Evolutionary conservation across 1,140 invertebrate genomes (phyloP).

Genomic region (Heliothis subflexa): DNA sequence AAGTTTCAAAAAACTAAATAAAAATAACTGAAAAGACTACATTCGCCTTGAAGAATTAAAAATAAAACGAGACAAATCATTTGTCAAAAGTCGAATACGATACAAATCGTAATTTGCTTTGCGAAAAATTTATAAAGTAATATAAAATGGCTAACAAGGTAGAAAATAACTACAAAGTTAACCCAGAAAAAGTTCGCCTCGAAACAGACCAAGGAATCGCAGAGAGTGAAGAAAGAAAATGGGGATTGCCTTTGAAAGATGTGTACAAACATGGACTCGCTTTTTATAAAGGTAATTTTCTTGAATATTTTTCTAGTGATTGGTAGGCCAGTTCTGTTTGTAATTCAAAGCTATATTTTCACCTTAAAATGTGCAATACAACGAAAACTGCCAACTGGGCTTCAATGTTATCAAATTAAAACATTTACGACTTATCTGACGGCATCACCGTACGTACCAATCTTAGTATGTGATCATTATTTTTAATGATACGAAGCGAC

Average conservation of each 20-base stretch:
- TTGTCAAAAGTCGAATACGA: constrained; percentile 37
- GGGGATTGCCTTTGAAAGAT: constrained; percentile 91
- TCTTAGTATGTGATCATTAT: constrained; percentile 18
- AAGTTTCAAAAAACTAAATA: neutral
- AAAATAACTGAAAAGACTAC: constrained; percentile 12
- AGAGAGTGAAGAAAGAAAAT: constrained; percentile 85
- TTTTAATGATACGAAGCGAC: constrained; percentile 19
- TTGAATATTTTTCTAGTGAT: constrained; percentile 13
- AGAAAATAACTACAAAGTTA: constrained; percentile 74
- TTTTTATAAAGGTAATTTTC: constrained; percentile 94
- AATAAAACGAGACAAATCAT: constrained; percentile 23
- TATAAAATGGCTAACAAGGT: constrained; percentile 68
- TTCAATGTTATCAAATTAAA: neutral
- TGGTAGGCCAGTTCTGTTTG: neutral
- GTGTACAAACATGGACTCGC: constrained; percentile 94
- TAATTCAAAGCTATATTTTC: neutral
- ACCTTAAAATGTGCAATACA: neutral
- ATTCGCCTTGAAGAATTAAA: neutral
- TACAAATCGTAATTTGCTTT: constrained; percentile 25
- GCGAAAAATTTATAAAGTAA: constrained; percentile 18
- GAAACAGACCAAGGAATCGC: constrained; percentile 84
- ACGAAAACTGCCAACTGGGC: neutral
- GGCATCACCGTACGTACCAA: neutral
- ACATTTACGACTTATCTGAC: constrained; percentile 24
- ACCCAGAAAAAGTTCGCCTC: constrained; percentile 78